Evolutionary conservation across 2,888 invertebrate genomes (phyloP).

Genomic region (Drosophila limbata): DNA sequence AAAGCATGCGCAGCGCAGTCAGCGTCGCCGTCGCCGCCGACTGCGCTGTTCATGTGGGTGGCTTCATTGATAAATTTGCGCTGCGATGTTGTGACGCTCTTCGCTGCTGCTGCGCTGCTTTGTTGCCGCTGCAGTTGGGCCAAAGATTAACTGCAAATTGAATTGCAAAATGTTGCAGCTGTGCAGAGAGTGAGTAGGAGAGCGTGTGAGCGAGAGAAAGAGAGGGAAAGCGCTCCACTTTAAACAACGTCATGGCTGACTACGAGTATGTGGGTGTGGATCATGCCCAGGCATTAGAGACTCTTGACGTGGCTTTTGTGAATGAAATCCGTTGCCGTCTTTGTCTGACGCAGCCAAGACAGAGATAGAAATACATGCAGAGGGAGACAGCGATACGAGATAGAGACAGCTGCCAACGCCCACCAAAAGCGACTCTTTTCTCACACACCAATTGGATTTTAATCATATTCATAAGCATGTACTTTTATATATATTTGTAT

Average conservation of each 20-base stretch:
- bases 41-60: slow-evolving; percentile 73
- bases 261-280: slow-evolving; percentile 64
- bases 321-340: slow-evolving; percentile 63
- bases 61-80: slow-evolving; percentile 82
- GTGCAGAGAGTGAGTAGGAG: slow-evolving; percentile 42
- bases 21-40: slow-evolving; percentile 42
- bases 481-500: not conserved
- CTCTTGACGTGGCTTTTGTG: slow-evolving; percentile 66
- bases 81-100: slow-evolving; percentile 18
- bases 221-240: slow-evolving; percentile 66
- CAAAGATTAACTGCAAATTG: slow-evolving; percentile 80
- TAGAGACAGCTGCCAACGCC: slow-evolving; percentile 57
- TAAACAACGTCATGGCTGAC: slow-evolving; percentile 58
- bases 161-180: slow-evolving; percentile 82
- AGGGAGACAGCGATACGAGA: slow-evolving; percentile 13
- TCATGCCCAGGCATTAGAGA: slow-evolving; percentile 65
- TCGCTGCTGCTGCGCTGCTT: slow-evolving; percentile 17
- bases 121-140: slow-evolving; percentile 42
- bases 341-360: slow-evolving; percentile 32
- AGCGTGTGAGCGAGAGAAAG: not conserved
- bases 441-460: slow-evolving; percentile 67
- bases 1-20: slow-evolving; percentile 32
- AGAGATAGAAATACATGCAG: slow-evolving; percentile 23
- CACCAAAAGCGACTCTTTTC: slow-evolving; percentile 55
- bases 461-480: slow-evolving; percentile 68